These are phyloP conservation scores for Lophius americanus DNA, from an alignment of 2,797 vertebrate genomes.

Conservation along the genomic window DNA sequence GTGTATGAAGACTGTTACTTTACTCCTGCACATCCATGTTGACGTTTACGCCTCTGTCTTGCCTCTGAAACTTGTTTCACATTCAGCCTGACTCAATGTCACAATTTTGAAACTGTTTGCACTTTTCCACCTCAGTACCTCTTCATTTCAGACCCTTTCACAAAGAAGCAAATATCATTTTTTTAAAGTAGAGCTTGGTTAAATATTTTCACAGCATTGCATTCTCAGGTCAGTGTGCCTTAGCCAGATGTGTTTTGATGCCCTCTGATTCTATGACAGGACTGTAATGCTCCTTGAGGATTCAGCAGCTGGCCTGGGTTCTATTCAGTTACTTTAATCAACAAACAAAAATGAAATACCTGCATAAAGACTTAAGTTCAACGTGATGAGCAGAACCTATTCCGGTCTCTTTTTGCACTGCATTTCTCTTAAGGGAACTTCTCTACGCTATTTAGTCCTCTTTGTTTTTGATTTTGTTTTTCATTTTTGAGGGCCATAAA, in stretches of 20 bases:
- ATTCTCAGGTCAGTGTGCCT: background rate
- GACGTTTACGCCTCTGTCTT: too few species aligned
- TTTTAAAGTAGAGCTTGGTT: background rate
- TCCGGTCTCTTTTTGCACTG: background rate
- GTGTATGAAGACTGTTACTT: too few species aligned
- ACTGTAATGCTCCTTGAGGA: constrained; percentile 35
- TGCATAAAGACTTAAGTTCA: background rate
- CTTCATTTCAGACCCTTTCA: background rate
- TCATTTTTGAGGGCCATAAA: too few species aligned
- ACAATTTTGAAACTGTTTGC: background rate
- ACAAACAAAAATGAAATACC: background rate
- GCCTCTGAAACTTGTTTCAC: too few species aligned
- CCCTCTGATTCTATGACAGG: constrained; percentile 48
- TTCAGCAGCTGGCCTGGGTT: constrained; percentile 7
- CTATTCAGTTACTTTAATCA: constrained; percentile 19
- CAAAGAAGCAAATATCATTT: background rate
- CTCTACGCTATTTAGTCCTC: too few species aligned
- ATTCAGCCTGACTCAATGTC: background rate
- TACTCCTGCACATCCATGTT: too few species aligned
- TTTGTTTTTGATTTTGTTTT: too few species aligned
- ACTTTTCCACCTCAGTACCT: background rate
- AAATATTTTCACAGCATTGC: background rate
- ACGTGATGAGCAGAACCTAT: background rate
- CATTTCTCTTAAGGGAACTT: background rate
- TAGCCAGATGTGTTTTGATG: background rate